Percentiles rank a stretch among this genome's conserved stretches.
phyloP scores from a whole-genome alignment of 2,113 vertebrate genomes.

The Camelus dromedarius region DNA sequence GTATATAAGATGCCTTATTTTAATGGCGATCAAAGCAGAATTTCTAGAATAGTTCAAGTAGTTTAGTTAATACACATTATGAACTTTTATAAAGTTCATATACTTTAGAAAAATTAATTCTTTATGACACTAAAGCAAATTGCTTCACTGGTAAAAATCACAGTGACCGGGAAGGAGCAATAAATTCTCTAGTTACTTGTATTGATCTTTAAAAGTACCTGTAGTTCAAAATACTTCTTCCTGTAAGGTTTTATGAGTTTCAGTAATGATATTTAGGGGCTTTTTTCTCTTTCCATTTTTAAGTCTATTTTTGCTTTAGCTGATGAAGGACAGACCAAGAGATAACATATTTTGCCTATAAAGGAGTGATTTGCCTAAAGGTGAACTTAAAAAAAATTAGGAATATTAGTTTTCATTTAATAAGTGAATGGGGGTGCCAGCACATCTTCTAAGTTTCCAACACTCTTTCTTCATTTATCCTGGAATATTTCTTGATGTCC shows the following conservation, averaged over 20 bases:
- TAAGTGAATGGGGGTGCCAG: not conserved
- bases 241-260: not conserved
- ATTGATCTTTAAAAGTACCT: not conserved
- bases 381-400: not conserved
- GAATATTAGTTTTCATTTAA: not conserved
- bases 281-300: not conserved
- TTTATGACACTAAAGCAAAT: slow-evolving; percentile 18
- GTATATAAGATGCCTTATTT: not conserved
- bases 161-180: not conserved
- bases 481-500: not conserved
- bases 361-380: not conserved
- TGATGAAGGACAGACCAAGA: not conserved
- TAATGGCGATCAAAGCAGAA: slow-evolving; percentile 4
- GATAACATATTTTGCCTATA: not conserved
- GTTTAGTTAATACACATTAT: not conserved
- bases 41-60: slow-evolving; percentile 28
- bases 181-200: not conserved
- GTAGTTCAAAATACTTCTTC: slow-evolving; percentile 12
- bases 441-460: not conserved
- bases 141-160: not conserved
- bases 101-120: not conserved
- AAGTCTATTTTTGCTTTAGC: slow-evolving; percentile 15
- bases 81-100: not conserved
- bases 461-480: not conserved
- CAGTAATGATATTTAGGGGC: not conserved